Evolutionary conservation across 2,113 vertebrate species (phyloP), one percentile per base, ranked within the genome.

Genomic region (Galbula dea): DNA sequence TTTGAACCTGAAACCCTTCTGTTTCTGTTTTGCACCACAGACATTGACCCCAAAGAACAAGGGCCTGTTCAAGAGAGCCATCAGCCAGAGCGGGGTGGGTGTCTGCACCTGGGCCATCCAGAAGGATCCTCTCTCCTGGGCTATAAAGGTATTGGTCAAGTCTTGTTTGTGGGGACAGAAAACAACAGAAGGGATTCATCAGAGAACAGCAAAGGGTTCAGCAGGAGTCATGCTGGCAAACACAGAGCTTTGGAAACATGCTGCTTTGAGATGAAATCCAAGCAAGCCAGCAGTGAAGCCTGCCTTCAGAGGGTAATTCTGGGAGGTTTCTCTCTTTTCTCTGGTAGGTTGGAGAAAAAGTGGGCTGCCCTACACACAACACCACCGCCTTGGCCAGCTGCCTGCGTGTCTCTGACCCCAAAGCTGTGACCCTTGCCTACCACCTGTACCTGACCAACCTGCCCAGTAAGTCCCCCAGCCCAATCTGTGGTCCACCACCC

Each of bases 71-170:
- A 98, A 94, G 79, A 97, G 99, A 94, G 99, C 98, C 90, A 99
- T 99, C 95, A 99, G 98, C 86, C 98, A 99, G 97, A 99, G 99
- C 0, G 99, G 99, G 0, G 98, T 98, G 0, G 97, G 97, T 3
- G n/a, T 98, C 23, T 98, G 98, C 90, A 96, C 98, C 32, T 99
- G 99, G 99, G 98, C 79, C n/a, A 71, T 99, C 92, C 98, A 98
- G 96, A 97, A 15, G 65, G 95, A 98, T 39, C 99, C 99, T 0
- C 98, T 99, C 9, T 32, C 7, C 37, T 97, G 96, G 88, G 98
- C 99, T 52, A 97, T 97, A 72, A 93, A 94, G 98, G 99, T 99
- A 93, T 94, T 0, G 0, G 12, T 26, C 7, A n/a, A 48, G 8
- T 63, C 26, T 14, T 46, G 32, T 9, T 11, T 45, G 20, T 5